Evolutionary conservation across 2,113 vertebrate species (phyloP).

Genomic region (Pipra filicauda): DNA sequence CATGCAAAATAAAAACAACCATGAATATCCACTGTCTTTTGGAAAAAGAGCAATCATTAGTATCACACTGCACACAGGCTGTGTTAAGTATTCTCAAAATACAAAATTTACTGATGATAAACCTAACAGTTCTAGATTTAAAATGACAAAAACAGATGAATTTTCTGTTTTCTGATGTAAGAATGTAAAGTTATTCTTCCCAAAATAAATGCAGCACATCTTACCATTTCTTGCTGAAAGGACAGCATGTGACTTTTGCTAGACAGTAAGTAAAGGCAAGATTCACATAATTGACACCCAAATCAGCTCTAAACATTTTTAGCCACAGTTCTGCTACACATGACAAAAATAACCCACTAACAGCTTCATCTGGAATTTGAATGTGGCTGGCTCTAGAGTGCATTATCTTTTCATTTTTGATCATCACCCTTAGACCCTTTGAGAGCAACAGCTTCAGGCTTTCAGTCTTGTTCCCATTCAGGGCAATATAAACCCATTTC

Average conservation of each 20-base stretch:
- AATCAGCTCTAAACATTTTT: neutral
- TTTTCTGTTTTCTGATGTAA: neutral
- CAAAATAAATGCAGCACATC: neutral
- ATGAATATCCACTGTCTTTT: neutral
- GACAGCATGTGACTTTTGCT: neutral
- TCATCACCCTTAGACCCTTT: neutral
- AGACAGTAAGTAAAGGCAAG: neutral
- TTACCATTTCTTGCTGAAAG: neutral
- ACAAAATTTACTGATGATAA: neutral
- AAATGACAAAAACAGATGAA: neutral
- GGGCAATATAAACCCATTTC: neutral
- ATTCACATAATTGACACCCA: neutral
- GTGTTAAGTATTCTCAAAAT: neutral
- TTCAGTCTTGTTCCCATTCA: neutral
- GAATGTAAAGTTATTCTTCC: neutral
- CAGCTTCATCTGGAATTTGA: neutral
- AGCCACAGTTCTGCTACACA: neutral
- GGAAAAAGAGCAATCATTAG: neutral
- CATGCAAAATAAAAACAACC: neutral
- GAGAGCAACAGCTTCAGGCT: fast-evolving
- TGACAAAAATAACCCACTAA: neutral
- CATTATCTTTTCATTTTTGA: neutral
- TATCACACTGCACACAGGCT: neutral
- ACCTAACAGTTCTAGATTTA: neutral
- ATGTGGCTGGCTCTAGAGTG: neutral